Evolutionary conservation across 2,888 invertebrate species (phyloP), one percentile per base, ranked within the genome.

Genomic region (Aelia acuminata): DNA sequence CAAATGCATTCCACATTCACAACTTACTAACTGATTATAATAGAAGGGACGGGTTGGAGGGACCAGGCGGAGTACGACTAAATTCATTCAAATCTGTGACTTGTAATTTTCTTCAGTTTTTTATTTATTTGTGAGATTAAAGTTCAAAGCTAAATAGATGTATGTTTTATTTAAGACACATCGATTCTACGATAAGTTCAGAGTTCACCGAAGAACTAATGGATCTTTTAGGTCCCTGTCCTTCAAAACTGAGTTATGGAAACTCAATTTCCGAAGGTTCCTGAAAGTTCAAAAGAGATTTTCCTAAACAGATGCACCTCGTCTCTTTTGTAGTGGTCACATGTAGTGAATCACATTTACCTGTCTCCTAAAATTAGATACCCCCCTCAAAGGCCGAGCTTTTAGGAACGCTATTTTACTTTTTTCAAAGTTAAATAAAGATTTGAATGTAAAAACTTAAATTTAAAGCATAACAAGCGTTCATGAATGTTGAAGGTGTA

Each of bases 261-360:
- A 63, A 63, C 15, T 26, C 31, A 31, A 63, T 63, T 63, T 63
- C 31, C 31, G 13, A 63, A 63, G 26, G 63, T 63, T 26, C 13
- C 63, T 31, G 3, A 63, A 63, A 31, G 31, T 63, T 63, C 63
- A 63, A 63, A 63, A 13, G 57, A 26, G 13, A 63, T 63, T 31
- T 63, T 63, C 63, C 63, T 63, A 63, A 63, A 63, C 26, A 13
- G 26, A 43, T 43, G 63, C 31, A 15, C 13, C 4, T 26, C 3
- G 63, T 31, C 63, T 63, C 63, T 63, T 63, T 63, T 63, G 63
- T 63, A 63, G 63, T 26, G 31, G 63, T 31, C 63, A 53, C 53
- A 31, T 13, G 63, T 31, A 15, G 31, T 63, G 63, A 15, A 63
- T 11, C 63, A 31, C 26, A 63, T 26, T 63, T 31, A 1, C 63